Percentiles rank a stretch among this genome's conserved stretches.
Evolutionary conservation across 1,140 invertebrate genomes (phyloP).

Genomic region (Alviniconcha marisindica): DNA sequence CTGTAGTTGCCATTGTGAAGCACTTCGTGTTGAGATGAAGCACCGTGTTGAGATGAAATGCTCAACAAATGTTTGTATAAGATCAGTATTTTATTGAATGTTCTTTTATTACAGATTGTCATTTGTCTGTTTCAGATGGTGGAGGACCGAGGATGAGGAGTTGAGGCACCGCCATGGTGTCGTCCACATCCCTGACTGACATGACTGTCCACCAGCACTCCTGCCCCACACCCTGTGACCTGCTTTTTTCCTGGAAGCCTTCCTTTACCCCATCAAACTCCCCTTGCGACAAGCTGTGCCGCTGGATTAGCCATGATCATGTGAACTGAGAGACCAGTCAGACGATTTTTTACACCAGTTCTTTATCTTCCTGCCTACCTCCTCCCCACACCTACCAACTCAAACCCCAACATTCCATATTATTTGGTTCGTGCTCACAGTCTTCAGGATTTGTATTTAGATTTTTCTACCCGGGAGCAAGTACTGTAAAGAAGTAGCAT

Average conservation of each 20-base stretch:
- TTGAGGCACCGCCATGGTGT: conserved; percentile 7
- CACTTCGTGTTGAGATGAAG: too few relatives aligned
- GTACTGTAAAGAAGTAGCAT: background rate
- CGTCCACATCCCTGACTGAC: background rate
- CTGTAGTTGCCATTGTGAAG: too few relatives aligned
- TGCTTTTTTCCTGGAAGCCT: background rate
- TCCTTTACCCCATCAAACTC: background rate
- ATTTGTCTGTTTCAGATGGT: conserved; percentile 17
- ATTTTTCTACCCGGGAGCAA: too few relatives aligned
- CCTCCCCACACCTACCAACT: background rate
- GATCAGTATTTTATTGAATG: too few relatives aligned
- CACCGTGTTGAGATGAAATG: too few relatives aligned
- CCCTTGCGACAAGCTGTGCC: too few relatives aligned
- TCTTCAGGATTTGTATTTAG: too few relatives aligned
- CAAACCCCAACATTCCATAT: background rate
- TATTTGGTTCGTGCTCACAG: too few relatives aligned
- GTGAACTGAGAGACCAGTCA: background rate
- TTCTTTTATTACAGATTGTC: too few relatives aligned
- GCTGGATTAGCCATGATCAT: background rate
- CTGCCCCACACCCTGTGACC: background rate
- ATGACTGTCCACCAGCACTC: background rate
- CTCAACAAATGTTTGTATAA: too few relatives aligned
- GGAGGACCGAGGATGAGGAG: background rate
- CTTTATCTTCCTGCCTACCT: background rate
- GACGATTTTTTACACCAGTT: background rate